These are phyloP conservation scores for Hydrophis major DNA, from an alignment of 2,797 vertebrate genomes.

Conservation along the genomic window DNA sequence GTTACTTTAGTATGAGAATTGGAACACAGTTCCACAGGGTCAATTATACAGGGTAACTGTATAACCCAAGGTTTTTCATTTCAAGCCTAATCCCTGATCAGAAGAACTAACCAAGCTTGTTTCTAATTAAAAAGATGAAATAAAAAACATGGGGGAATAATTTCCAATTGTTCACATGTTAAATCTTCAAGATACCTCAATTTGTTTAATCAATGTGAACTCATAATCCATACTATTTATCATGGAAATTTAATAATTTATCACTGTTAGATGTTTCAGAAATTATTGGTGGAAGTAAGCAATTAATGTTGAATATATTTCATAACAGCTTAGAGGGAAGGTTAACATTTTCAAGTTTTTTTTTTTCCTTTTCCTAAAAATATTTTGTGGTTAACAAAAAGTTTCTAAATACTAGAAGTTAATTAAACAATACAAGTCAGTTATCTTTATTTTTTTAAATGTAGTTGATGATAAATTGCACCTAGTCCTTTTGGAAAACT, in stretches of 20 bases:
- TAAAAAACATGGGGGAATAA: slow-evolving; percentile 54
- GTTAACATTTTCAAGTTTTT: not conserved
- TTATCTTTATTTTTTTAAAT: not conserved
- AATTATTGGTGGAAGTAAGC: not conserved
- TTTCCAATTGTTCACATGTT: slow-evolving; percentile 52
- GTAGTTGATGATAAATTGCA: not conserved
- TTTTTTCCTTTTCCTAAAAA: not conserved
- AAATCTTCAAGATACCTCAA: slow-evolving; percentile 46
- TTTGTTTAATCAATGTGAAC: slow-evolving; percentile 56
- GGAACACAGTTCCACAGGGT: slow-evolving; percentile 76
- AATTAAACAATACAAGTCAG: not conserved
- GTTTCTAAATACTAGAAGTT: not conserved
- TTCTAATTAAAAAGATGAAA: slow-evolving; percentile 57
- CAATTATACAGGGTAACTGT: slow-evolving; percentile 72
- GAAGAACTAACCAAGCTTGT: slow-evolving; percentile 57
- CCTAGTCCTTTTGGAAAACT: not conserved
- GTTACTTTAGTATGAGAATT: slow-evolving; percentile 69
- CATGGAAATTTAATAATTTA: slow-evolving; percentile 55
- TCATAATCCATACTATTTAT: slow-evolving; percentile 42
- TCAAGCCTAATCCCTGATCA: slow-evolving; percentile 66
- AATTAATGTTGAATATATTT: slow-evolving; percentile 34
- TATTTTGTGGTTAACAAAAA: slow-evolving; percentile 5
- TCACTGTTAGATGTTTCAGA: slow-evolving; percentile 32
- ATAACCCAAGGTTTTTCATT: slow-evolving; percentile 67
- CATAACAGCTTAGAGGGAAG: not conserved